Evolutionary conservation across 1,140 invertebrate genomes (phyloP).

Genomic region (Chlorops oryzae): DNA sequence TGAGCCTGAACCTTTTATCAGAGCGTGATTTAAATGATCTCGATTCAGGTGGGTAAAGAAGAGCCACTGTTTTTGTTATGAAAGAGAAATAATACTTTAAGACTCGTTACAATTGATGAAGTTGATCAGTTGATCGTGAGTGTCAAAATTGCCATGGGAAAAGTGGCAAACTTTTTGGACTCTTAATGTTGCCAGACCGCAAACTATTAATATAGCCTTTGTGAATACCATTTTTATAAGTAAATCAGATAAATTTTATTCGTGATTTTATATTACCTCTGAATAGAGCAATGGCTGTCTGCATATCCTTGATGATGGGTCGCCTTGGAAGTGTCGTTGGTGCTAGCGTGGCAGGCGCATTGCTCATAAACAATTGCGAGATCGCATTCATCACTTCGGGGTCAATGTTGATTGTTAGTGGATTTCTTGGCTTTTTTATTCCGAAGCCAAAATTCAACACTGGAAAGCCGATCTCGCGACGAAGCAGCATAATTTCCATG

Average conservation of each 20-base stretch:
- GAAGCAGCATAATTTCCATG: constrained; percentile 14
- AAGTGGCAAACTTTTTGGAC: too few species aligned
- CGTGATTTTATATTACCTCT: too few species aligned
- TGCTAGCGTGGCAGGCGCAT: constrained; percentile 18
- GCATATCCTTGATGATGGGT: constrained; percentile 33
- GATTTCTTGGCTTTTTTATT: constrained; percentile 13
- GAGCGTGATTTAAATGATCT: too few species aligned
- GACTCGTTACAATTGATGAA: too few species aligned
- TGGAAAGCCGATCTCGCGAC: not conserved
- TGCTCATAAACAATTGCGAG: constrained; percentile 17
- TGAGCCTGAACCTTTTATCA: constrained; percentile 6
- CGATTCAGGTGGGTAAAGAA: too few species aligned
- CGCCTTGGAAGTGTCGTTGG: constrained; percentile 28
- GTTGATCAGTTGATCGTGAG: too few species aligned
- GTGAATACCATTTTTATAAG: too few species aligned
- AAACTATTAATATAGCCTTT: constrained; percentile 30
- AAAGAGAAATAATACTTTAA: too few species aligned
- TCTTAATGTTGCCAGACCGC: too few species aligned
- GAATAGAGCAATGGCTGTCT: constrained; percentile 37
- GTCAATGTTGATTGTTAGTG: constrained; percentile 10
- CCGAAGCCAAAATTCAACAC: not conserved
- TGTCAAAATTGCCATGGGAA: too few species aligned
- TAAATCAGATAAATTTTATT: too few species aligned
- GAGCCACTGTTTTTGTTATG: too few species aligned
- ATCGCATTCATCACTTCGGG: constrained; percentile 17